Base-by-base conservation (phyloP, 1,140 invertebrate genomes). In the Neotoxoptera formosana region DNA sequence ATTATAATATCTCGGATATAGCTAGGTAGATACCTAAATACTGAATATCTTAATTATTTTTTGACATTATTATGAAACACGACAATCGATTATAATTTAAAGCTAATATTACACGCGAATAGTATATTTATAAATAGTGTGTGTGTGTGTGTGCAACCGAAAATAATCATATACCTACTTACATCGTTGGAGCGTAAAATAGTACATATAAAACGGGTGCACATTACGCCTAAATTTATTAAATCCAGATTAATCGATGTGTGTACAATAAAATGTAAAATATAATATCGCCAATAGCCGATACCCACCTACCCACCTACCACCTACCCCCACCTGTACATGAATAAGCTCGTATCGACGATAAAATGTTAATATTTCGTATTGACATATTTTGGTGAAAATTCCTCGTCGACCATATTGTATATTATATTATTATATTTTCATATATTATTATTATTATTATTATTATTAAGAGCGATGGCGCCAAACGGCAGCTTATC, bases 401-500 rank as follows among this genome's bases (percentile, higher is more conserved):
- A 86, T 41, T 45, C 41, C 23, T 45, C n/a, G 84, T 86, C 84
- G 20, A 47, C 84, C n/a, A n/a, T 86, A 76, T 76, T 76, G 14
- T n/a, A 76, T 76, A 76, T 76, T 76, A 76, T 76, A 76, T 86
- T 41, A 41, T 41, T 41, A 41, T 41, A 41, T 41, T 41, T 47
- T 86, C 30, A n/a, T 25, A 86, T n/a, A 86, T 86, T 86, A 30
- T n/a, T n/a, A n/a, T n/a, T 76, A 76, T 86, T 41, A 41, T 41
- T 41, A 41, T 41, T n/a, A 86, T 86, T 86, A 86, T 41, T 41
- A 41, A 41, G 84, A 53, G 48, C 48, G n/a, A 34, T 45, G 90
- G 53, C 90, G 53, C 89, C 51, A 90, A 91, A 47, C 36, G 30
- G 53, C 34, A 30, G 56, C 53, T 45, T 67, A 91, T 91, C 89